Base-by-base conservation (phyloP, 2,113 vertebrate species). In the Recurvirostra avosetta region DNA sequence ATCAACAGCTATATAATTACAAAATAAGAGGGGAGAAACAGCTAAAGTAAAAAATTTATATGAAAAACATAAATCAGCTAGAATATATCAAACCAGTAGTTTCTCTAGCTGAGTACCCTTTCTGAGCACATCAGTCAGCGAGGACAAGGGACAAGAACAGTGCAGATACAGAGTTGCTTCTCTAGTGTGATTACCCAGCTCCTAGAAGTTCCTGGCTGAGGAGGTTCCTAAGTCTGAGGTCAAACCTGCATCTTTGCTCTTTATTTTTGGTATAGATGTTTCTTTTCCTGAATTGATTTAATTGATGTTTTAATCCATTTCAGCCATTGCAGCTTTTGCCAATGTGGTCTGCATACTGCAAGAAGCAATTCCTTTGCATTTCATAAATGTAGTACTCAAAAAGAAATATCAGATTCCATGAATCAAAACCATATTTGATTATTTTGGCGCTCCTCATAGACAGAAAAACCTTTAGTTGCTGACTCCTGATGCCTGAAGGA, bases 341-440 rank as follows among this genome's bases (percentile, higher is more conserved):
- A 5, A 3, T 1, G 1, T 6, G 2, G 19, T 11, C 47, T 15
- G 4, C 0, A 0, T n/a, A 7, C 16, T 36, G 29, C 5, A 68
- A 72, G 34, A 26, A 38, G 5, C 3, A 34, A 58, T 22, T 70
- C 5, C 11, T 58, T 14, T 21, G 8, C 7, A 30, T 27, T 93
- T 67, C 14, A 4, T 41, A 62, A 81, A 13, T 2, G 2, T 6
- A 21, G 8, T n/a, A 7, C 26, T 86, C 19, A 66, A 78, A 72
- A 20, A 76, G 45, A 70, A 49, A 36, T 8, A 56, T 0, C 5
- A 68, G 7, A 36, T 43, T 58, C 2, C 6, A 12, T 1, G 0
- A 89, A 67, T 16, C 38, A 55, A 77, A 71, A 5, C 8, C 23
- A 6, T 22, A 25, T 16, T 22, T 70, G 10, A 6, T n/a, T 73